Percentiles rank a stretch among this genome's conserved stretches.
Conservation (phyloP, 2,797 vertebrate genomes). For the Mareca strepera region DNA sequence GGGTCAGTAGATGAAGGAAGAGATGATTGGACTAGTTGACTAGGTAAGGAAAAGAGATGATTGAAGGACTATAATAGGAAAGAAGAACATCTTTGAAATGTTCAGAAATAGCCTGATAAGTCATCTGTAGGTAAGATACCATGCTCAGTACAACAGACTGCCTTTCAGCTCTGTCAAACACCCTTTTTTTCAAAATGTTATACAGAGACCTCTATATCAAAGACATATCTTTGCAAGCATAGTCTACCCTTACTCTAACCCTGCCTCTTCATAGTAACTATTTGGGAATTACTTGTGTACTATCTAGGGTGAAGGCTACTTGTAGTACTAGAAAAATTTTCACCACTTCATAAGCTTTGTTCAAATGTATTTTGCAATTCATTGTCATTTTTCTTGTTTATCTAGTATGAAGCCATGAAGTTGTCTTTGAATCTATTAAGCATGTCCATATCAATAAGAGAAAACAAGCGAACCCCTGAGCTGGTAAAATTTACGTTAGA, state of each 20-base stretch:
- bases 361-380: background rate
- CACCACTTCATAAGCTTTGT: background rate
- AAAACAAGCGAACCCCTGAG: constrained; percentile 84
- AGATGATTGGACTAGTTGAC: too few relatives aligned
- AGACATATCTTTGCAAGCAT: background rate
- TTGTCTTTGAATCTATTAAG: constrained; percentile 89
- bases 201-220: background rate
- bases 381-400: background rate
- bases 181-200: background rate
- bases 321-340: background rate
- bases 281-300: background rate
- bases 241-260: background rate
- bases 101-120: background rate
- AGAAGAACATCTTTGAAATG: background rate
- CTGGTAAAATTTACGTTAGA: constrained; percentile 88
- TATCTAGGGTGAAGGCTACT: background rate
- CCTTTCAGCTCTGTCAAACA: background rate
- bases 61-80: background rate
- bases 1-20: background rate
- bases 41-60: background rate
- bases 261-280: background rate
- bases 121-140: background rate
- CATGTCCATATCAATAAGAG: constrained; percentile 89
- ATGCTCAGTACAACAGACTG: rapidly evolving
- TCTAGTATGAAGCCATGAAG: constrained; percentile 95